Conservation (phyloP, 2,888 invertebrate species). For the Nomada flava region DNA sequence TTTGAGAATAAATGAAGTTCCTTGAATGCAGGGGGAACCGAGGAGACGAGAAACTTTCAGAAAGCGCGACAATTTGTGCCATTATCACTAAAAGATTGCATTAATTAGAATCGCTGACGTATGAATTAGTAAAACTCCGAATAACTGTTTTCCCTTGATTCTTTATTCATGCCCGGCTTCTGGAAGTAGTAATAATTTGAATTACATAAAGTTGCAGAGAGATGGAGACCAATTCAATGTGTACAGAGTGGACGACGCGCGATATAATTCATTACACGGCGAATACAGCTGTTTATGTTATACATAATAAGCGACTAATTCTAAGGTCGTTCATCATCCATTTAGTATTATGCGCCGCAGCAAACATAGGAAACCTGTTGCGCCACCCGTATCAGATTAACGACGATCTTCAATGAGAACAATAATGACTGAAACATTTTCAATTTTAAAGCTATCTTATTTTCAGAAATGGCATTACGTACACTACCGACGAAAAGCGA, state of each 20-base stretch:
- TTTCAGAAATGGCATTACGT: too few relatives aligned
- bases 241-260: background rate
- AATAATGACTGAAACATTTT: too few relatives aligned
- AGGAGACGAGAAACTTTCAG: slow-evolving; percentile 46
- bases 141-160: slow-evolving; percentile 44
- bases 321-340: background rate
- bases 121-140: slow-evolving; percentile 62
- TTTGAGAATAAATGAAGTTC: slow-evolving; percentile 19
- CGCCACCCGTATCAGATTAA: too few relatives aligned
- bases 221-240: background rate
- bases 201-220: background rate
- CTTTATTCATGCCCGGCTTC: slow-evolving; percentile 47
- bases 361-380: background rate
- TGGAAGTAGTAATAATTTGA: slow-evolving; percentile 22
- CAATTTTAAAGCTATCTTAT: too few relatives aligned
- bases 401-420: too few relatives aligned
- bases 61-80: slow-evolving; percentile 41
- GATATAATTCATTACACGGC: too few relatives aligned
- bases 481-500: too few relatives aligned
- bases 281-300: too few relatives aligned
- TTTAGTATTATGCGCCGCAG: slow-evolving; percentile 9
- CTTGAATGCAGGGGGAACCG: slow-evolving; percentile 2
- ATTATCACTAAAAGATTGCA: slow-evolving; percentile 53
- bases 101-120: slow-evolving; percentile 60
- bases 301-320: too few relatives aligned